A percentile compares a stretch with the other conserved stretches of the same genome.
Conservation (phyloP, 1,140 invertebrate genomes). For the Chironomus striatipennis region DNA sequence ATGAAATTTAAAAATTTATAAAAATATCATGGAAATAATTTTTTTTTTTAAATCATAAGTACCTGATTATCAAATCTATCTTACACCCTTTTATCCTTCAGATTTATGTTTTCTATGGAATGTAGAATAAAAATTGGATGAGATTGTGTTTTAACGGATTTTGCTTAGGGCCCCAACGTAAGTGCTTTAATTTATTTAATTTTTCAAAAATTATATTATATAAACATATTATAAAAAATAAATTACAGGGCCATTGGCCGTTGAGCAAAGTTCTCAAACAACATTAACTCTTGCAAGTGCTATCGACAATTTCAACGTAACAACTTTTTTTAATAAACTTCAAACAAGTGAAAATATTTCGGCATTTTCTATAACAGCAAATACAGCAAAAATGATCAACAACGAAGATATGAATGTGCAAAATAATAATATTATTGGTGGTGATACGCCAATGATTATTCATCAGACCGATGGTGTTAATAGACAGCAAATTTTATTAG, state of each 20-base stretch:
- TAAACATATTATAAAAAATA: too few species aligned
- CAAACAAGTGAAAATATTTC: not conserved
- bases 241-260: constrained; percentile 9
- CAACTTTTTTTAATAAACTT: constrained; percentile 8
- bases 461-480: not conserved
- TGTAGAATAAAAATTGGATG: constrained; percentile 2
- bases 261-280: constrained; percentile 16
- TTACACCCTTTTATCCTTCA: not conserved
- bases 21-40: too few species aligned
- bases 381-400: constrained; percentile 12
- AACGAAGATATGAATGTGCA: not conserved
- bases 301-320: not conserved
- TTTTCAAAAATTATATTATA: too few species aligned
- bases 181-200: not conserved
- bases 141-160: constrained; percentile 20
- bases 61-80: too few species aligned
- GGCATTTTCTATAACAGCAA: not conserved
- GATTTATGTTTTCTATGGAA: not conserved
- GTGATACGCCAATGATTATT: not conserved
- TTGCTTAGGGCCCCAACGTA: constrained; percentile 18
- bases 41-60: too few species aligned
- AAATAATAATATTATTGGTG: not conserved
- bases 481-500: not conserved
- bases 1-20: too few species aligned
- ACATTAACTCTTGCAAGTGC: not conserved